Evolutionary conservation across 2,113 vertebrate genomes (phyloP), one percentile per base, ranked within the genome.

Genomic region (Echinops telfairi): DNA sequence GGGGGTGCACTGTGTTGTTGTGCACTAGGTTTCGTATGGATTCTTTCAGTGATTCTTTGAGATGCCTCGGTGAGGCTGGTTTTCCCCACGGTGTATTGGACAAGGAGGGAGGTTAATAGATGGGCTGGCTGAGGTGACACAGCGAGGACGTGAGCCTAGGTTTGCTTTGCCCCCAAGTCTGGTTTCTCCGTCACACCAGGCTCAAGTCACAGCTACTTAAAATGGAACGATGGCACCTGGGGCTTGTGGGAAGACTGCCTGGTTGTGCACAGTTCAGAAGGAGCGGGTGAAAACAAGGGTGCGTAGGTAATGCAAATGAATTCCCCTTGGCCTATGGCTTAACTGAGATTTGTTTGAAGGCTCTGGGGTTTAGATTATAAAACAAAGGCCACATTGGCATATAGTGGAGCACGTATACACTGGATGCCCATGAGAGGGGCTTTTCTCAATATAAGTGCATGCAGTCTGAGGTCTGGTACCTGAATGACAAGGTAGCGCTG

Each of bases 401-500:
- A 0, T 3, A 11, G 2, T 0, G n/a, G 29, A 7, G 1, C 8
- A 29, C 27, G 3, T 27, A 1, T 60, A 47, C 20, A 6, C 17
- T 0, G 20, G 80, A 20, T 6, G 15, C 3, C 3, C 15, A 6
- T 6, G 11, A 58, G 12, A 66, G 29, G 38, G n/a, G 20, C 23
- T 75, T 7, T 53, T 66, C 27, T 22, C 4, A 10, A 4, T 2
- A 2, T 5, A 64, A 40, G 36, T 8, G 4, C 1, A 33, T 8
- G 4, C 1, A 9, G 17, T 58, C 20, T 12, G 38, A 1, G 4
- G 14, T 57, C 62, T 3, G 86, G 88, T 98, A 99, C 99, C 99
- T 99, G 99, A 95, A 99, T 98, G 79, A 99, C 99, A 3, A 99
- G 98, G 96, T 99, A 99, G 92, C 99, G 99, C 33, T 98, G 98